phyloP scores from a whole-genome alignment of 2,113 vertebrate genomes.

The Stictonetta naevosa region DNA sequence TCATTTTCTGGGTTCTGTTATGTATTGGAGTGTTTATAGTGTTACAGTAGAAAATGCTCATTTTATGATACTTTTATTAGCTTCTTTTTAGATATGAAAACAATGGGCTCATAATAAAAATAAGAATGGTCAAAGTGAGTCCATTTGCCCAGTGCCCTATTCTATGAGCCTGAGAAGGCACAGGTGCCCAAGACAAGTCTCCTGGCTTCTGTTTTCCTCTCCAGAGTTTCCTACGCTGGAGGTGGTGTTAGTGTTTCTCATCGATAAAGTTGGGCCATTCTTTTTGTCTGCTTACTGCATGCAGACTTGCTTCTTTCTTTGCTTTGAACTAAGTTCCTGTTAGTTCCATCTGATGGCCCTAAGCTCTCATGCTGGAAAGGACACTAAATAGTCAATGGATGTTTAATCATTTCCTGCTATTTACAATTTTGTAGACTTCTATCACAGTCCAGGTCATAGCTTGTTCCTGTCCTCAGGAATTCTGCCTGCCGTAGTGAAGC shows the following conservation, averaged over 20 bases:
- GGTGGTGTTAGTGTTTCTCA: background rate
- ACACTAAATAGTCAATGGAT: background rate
- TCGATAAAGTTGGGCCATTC: background rate
- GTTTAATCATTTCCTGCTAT: background rate
- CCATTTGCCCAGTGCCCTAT: background rate
- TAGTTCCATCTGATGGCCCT: background rate
- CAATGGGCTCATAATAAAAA: background rate
- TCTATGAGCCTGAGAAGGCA: background rate
- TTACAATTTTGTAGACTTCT: background rate
- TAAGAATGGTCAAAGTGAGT: background rate
- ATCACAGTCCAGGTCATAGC: accelerated
- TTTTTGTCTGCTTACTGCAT: background rate
- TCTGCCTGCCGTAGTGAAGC: background rate
- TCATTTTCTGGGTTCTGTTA: background rate
- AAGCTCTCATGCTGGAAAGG: background rate
- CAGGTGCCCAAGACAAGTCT: background rate
- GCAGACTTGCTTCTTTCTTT: background rate
- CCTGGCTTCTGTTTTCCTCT: background rate
- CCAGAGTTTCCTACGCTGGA: background rate
- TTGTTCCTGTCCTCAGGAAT: background rate
- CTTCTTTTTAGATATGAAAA: background rate
- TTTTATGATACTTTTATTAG: background rate
- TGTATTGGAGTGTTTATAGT: background rate
- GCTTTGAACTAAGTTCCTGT: background rate
- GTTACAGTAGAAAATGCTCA: background rate